These are phyloP conservation scores for Hypanus sabinus DNA, from an alignment of 2,113 vertebrate genomes.

Conservation along the genomic window DNA sequence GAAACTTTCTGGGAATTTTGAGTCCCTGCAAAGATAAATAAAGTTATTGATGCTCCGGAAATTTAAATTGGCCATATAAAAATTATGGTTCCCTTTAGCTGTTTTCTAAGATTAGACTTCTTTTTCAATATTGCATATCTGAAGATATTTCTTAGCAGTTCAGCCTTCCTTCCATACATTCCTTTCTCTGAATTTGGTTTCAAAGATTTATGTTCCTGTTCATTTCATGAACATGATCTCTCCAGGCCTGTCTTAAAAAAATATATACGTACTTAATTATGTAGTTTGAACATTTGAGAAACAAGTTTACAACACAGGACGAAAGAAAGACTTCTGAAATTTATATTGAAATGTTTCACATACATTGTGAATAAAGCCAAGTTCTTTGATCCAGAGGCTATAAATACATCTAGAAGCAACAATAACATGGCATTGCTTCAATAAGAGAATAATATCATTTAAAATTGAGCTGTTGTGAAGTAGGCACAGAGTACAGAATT, in stretches of 20 bases:
- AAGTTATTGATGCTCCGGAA: background rate
- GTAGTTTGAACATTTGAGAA: background rate
- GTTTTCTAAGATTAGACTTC: background rate
- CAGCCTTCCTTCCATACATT: background rate
- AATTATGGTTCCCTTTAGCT: background rate
- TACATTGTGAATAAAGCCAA: background rate
- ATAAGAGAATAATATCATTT: constrained; percentile 9
- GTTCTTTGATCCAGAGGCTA: background rate
- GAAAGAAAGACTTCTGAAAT: background rate
- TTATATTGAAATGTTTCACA: background rate
- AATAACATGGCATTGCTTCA: constrained; percentile 17
- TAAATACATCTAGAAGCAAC: background rate
- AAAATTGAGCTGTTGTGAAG: constrained; percentile 4
- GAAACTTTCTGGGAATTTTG: background rate
- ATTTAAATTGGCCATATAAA: background rate
- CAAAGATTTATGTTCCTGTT: background rate
- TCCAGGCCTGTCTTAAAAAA: background rate
- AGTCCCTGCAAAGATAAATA: background rate
- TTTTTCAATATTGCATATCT: background rate
- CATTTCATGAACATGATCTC: background rate
- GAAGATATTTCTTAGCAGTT: background rate
- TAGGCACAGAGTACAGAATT: background rate
- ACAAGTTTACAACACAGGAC: background rate
- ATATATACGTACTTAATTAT: background rate
- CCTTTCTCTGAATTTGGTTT: background rate